A percentile compares a stretch with the other conserved stretches of the same genome.
phyloP scores from a whole-genome alignment of 2,797 vertebrate species.

The Mus minutoides region DNA sequence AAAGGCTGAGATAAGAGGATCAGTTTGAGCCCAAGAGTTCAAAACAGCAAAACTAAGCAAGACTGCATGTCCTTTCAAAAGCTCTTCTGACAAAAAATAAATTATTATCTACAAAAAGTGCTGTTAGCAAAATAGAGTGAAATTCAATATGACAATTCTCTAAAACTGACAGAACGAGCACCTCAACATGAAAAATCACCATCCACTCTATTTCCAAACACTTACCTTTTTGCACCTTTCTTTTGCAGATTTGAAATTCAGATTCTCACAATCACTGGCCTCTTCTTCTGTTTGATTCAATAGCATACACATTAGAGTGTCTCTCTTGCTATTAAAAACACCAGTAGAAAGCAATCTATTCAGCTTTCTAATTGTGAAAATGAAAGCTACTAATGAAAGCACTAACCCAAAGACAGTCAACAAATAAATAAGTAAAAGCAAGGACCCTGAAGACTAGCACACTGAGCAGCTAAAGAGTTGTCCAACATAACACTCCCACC shows the following conservation, averaged over 20 bases:
- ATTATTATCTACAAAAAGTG: not conserved
- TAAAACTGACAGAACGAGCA: slow-evolving; percentile 30
- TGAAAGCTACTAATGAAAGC: slow-evolving; percentile 40
- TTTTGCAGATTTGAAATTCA: slow-evolving; percentile 85
- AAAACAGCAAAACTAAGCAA: not conserved
- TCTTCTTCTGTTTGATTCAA: slow-evolving; percentile 83
- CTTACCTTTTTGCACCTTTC: slow-evolving; percentile 80
- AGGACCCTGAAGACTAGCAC: not conserved
- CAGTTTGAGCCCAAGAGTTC: not conserved
- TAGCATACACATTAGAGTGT: slow-evolving; percentile 77
- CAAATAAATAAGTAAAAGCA: not conserved
- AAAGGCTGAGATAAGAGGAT: not conserved
- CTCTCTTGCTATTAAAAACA: slow-evolving; percentile 55
- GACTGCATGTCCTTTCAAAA: not conserved
- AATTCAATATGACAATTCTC: slow-evolving; percentile 43
- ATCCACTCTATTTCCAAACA: slow-evolving; percentile 54
- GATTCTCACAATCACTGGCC: slow-evolving; percentile 82
- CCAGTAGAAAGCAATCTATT: slow-evolving; percentile 61
- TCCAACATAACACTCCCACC: not conserved
- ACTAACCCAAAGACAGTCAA: not conserved
- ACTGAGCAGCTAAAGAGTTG: not conserved
- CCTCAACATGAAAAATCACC: slow-evolving; percentile 33
- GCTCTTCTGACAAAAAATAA: slow-evolving; percentile 22
- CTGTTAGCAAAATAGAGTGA: slow-evolving; percentile 4
- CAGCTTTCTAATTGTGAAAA: slow-evolving; percentile 72